phyloP scores from a whole-genome alignment of 2,113 vertebrate genomes.

The Accipiter virgatus region DNA sequence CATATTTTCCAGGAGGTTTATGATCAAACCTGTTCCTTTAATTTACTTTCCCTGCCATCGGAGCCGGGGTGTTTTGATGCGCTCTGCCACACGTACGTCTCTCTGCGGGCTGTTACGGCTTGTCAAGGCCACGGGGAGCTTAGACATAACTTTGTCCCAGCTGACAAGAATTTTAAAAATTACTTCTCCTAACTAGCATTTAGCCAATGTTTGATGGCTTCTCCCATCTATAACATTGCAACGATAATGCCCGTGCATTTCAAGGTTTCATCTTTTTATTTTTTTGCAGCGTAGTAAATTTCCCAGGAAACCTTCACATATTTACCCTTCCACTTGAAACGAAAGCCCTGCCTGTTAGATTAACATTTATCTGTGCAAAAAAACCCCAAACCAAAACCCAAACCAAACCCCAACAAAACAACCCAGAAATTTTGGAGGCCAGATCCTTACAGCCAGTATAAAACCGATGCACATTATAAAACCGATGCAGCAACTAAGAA shows the following conservation, averaged over 20 bases:
- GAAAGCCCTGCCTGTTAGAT: neutral
- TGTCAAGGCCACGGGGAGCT: neutral
- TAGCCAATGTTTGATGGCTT: neutral
- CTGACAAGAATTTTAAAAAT: neutral
- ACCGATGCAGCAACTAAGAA: fast-evolving
- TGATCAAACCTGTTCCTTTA: conserved; percentile 45
- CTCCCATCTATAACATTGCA: neutral
- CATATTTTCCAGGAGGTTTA: conserved; percentile 32
- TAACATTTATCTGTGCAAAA: neutral
- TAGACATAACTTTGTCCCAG: neutral
- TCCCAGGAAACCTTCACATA: neutral
- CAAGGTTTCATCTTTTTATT: neutral
- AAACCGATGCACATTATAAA: neutral
- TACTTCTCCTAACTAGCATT: neutral
- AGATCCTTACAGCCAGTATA: neutral
- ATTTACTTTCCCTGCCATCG: neutral
- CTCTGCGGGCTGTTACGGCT: neutral
- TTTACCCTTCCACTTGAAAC: neutral
- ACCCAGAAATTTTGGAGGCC: neutral
- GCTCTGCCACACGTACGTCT: neutral
- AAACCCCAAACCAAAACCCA: too few relatives aligned
- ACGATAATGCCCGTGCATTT: fast-evolving
- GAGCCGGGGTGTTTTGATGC: neutral
- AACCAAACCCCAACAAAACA: neutral
- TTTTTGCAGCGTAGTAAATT: neutral